These are phyloP conservation scores for Sebastes oblongus DNA, from an alignment of 2,797 vertebrate species.

Conservation along the genomic window DNA sequence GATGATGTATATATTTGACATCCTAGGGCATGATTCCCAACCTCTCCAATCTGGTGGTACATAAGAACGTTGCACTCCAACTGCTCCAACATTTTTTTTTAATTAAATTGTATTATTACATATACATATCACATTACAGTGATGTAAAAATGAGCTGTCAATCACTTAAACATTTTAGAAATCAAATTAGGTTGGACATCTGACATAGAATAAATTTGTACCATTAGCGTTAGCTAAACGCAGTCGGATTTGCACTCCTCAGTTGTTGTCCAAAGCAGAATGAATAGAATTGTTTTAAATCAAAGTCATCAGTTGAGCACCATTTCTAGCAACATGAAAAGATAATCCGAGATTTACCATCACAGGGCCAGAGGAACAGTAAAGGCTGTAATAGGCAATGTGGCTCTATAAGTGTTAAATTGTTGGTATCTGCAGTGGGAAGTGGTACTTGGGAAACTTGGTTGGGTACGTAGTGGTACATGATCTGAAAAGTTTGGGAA, in stretches of 20 bases:
- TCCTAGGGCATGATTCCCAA: background rate
- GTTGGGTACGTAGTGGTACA: background rate
- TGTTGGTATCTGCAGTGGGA: background rate
- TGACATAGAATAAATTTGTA: background rate
- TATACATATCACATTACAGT: background rate
- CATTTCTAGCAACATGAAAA: too few relatives aligned
- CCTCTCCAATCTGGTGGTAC: background rate
- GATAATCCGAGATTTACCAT: too few relatives aligned
- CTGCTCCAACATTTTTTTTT: background rate
- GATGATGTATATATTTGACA: background rate
- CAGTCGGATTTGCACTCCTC: background rate
- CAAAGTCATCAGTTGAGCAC: too few relatives aligned
- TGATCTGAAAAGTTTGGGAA: background rate
- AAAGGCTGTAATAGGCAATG: too few relatives aligned
- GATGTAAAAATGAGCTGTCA: fast-evolving
- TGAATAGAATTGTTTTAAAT: too few relatives aligned
- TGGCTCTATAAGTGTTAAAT: background rate
- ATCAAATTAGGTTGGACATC: background rate
- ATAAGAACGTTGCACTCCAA: background rate
- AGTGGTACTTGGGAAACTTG: background rate
- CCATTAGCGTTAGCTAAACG: background rate
- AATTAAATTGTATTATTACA: background rate
- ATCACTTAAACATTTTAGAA: background rate
- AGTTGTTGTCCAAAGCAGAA: too few relatives aligned
- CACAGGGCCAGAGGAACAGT: too few relatives aligned